Evolutionary conservation across 2,888 invertebrate genomes (phyloP).

Genomic region (Ischnura elegans): DNA sequence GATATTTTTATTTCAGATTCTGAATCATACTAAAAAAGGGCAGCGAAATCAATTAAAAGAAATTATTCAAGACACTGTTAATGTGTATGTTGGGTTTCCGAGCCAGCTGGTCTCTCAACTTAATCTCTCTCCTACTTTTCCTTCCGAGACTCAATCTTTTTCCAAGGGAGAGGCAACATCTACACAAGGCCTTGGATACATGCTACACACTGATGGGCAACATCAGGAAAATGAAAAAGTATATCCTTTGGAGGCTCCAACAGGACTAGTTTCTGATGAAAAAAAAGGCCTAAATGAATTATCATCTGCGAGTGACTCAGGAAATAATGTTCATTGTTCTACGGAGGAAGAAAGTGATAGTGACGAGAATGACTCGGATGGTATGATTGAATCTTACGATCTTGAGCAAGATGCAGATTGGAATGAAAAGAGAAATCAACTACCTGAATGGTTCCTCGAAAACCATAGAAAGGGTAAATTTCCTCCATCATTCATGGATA

Average conservation of each 20-base stretch:
- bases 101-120: constrained; percentile 69
- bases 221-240: not conserved
- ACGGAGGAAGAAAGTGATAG: constrained; percentile 60
- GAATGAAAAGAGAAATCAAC: constrained; percentile 70
- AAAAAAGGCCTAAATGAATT: not conserved
- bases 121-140: not conserved
- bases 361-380: constrained; percentile 25
- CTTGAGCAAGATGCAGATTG: constrained; percentile 14
- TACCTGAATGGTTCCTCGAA: constrained; percentile 84
- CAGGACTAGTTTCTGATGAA: not conserved
- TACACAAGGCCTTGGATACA: not conserved
- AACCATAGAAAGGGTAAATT: constrained; percentile 82
- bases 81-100: constrained; percentile 73
- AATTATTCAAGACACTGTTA: constrained; percentile 74
- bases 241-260: too few relatives aligned
- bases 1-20: constrained; percentile 70
- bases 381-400: not conserved
- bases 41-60: constrained; percentile 72
- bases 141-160: not conserved
- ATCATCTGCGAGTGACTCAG: not conserved
- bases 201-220: not conserved
- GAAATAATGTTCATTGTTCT: not conserved
- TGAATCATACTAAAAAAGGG: constrained; percentile 73
- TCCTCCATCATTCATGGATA: constrained; percentile 85
- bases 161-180: not conserved